phyloP scores from a whole-genome alignment of 2,113 vertebrate genomes.

The Isurus oxyrinchus region DNA sequence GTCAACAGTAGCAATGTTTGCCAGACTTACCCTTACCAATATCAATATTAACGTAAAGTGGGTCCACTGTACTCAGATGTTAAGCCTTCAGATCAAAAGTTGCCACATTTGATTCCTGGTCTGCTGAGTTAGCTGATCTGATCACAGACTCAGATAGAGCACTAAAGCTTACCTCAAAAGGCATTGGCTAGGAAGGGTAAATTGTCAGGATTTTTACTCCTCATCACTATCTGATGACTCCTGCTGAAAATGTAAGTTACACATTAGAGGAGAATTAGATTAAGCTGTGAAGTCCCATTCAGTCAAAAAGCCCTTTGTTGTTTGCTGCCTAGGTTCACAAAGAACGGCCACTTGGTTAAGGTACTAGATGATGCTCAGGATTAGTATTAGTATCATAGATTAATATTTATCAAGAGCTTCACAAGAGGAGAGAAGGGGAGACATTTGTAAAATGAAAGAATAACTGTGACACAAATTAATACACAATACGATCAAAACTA shows the following conservation, averaged over 20 bases:
- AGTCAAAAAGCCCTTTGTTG: neutral
- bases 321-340: neutral
- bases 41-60: neutral
- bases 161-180: neutral
- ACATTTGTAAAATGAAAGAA: neutral
- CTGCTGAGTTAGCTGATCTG: too few species aligned
- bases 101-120: neutral
- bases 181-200: neutral
- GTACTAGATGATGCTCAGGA: neutral
- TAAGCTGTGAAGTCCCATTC: neutral
- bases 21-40: neutral
- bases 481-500: neutral
- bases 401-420: neutral
- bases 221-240: neutral
- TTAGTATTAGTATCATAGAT: neutral
- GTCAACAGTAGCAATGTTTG: neutral
- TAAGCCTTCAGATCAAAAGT: neutral
- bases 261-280: neutral
- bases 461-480: neutral
- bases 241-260: neutral
- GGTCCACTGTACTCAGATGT: neutral
- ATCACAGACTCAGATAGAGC: neutral
- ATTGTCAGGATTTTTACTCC: neutral
- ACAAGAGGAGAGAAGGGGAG: neutral
- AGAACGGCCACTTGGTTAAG: neutral